Evolutionary conservation across 2,888 invertebrate genomes (phyloP), one percentile per base, ranked within the genome.

Genomic region (Erebia aethiops): DNA sequence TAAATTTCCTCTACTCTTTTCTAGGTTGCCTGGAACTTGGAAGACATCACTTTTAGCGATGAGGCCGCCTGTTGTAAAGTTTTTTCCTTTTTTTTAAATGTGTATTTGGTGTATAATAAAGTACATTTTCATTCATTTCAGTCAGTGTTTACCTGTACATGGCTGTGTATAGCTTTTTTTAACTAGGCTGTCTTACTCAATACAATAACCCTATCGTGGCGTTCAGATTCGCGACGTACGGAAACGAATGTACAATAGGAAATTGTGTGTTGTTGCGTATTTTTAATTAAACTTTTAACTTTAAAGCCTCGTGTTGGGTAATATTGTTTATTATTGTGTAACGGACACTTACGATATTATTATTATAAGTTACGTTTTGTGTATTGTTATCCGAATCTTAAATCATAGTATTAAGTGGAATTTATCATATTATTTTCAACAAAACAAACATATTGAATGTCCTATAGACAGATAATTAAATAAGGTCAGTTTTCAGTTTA

Each of bases 271-370:
- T 43, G 51, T 46, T 54, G 13, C 10, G 13, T 26, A 14, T n/a
- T 66, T 61, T 35, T 51, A 21, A 54, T 61, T 61, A 26, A 65
- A 21, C 13, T 70, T 57, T 16, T 67, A 49, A n/a, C 14, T 54
- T 14, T 2, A 9, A 16, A 56, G 56, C 43, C 18, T 18, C 57
- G 35, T 14, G 58, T 58, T 66, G 46, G 46, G 43, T 57, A 49
- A 58, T 35, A 3, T 46, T 46, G 13, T 46, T 56, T 46, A 14
- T 43, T 61, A 51, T 68, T 57, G 18, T 43, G 61, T 46, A 61
- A 41, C 60, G 60, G 57, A 21, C 41, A 16, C 16, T 43, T 35
- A 58, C 35, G n/a, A 58, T 13, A 35, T 9, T 60, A 60, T 14
- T 26, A 13, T 57, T 16, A 13, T 43, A 43, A 41, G 10, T 52